Percentiles rank a stretch among this genome's conserved stretches.
Evolutionary conservation across 2,888 invertebrate genomes (phyloP).

Genomic region (Andrena chrysosceles): DNA sequence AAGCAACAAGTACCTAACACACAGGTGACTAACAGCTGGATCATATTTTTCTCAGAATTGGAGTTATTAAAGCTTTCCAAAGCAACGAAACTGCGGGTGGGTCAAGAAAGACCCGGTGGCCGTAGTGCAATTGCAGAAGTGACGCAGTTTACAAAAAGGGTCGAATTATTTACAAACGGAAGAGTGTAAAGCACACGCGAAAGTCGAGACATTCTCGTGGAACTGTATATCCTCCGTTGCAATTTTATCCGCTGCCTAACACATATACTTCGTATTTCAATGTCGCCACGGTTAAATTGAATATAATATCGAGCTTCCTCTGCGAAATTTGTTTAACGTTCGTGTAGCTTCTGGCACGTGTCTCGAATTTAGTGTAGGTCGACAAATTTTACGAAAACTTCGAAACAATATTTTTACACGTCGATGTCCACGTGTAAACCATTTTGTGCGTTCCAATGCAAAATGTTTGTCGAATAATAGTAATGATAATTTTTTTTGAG

Average conservation of each 20-base stretch:
- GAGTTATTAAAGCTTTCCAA: too few relatives aligned
- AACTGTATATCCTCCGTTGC: slow-evolving; percentile 19
- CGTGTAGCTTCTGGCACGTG: not conserved
- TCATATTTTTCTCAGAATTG: too few relatives aligned
- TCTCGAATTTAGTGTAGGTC: slow-evolving; percentile 29
- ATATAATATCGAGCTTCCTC: slow-evolving; percentile 18
- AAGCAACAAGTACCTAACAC: too few relatives aligned
- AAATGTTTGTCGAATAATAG: too few relatives aligned
- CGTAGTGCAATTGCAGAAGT: too few relatives aligned
- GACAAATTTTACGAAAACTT: not conserved
- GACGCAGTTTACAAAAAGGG: too few relatives aligned
- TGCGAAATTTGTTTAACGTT: slow-evolving; percentile 26
- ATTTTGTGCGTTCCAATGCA: too few relatives aligned
- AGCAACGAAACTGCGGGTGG: too few relatives aligned
- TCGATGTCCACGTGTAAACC: not conserved
- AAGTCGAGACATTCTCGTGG: slow-evolving; percentile 21
- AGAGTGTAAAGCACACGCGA: not conserved
- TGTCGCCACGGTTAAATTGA: not conserved
- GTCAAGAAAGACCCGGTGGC: too few relatives aligned
- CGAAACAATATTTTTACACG: not conserved
- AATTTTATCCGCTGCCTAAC: slow-evolving; percentile 15
- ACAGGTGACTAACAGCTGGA: too few relatives aligned
- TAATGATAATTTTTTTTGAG: too few relatives aligned
- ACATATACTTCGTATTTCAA: slow-evolving; percentile 35
- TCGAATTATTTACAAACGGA: slow-evolving; percentile 22